A percentile compares a stretch with the other conserved stretches of the same genome.
phyloP scores from a whole-genome alignment of 2,888 invertebrate genomes.

The Oscheius sp. region DNA sequence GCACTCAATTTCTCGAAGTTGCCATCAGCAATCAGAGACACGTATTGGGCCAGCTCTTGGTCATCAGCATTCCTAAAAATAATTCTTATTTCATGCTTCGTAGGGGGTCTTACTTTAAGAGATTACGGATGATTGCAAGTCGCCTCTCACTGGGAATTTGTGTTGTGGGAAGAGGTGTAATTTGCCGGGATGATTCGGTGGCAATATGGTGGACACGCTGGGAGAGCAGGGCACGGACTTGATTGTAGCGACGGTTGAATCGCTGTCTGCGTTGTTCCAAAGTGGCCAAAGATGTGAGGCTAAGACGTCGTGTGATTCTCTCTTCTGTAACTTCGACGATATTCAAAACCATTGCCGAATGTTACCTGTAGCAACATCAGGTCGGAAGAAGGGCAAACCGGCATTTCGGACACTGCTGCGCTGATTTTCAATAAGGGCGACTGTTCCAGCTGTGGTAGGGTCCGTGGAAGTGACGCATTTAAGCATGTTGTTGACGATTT shows the following conservation, averaged over 20 bases:
- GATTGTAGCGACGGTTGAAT: slow-evolving; percentile 50
- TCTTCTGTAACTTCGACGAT: slow-evolving; percentile 37
- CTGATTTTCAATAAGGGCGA: slow-evolving; percentile 41
- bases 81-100: no score
- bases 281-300: slow-evolving; percentile 45
- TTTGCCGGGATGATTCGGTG: slow-evolving; percentile 9
- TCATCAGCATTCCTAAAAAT: slow-evolving; percentile 47
- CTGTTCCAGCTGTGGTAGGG: slow-evolving; percentile 45
- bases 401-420: slow-evolving; percentile 38
- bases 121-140: slow-evolving; percentile 45
- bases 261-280: slow-evolving; percentile 45
- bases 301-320: slow-evolving; percentile 49
- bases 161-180: neutral
- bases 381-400: slow-evolving; percentile 53
- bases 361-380: slow-evolving; percentile 49
- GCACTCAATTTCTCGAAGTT: slow-evolving; percentile 48
- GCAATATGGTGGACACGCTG: slow-evolving; percentile 23
- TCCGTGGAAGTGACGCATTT: slow-evolving; percentile 50
- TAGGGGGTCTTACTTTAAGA: slow-evolving; percentile 36
- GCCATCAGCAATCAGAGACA: slow-evolving; percentile 52
- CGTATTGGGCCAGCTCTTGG: slow-evolving; percentile 47
- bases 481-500: slow-evolving; percentile 54
- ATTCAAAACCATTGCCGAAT: neutral
- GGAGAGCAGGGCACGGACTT: slow-evolving; percentile 34
- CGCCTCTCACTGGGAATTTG: slow-evolving; percentile 40